Base-by-base conservation (phyloP, 2,888 invertebrate genomes). In the Selenia dentaria region DNA sequence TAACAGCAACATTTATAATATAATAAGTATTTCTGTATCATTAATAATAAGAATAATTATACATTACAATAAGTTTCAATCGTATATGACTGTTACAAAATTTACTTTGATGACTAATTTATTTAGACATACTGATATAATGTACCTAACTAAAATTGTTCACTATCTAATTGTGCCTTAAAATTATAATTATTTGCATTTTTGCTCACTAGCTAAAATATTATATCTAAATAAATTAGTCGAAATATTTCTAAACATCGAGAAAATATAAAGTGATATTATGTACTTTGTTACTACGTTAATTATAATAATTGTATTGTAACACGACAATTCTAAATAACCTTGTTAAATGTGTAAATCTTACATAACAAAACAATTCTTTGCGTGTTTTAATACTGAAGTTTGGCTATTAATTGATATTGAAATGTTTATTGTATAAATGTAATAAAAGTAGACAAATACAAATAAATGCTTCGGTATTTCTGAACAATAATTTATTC, bases 161-260 rank as follows among this genome's bases (percentile, higher is more conserved):
- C 25, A n/a, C 51, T 54, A 51, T 54, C 54, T 55, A 42, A 29
- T 33, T 39, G 42, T 46, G 41, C 42, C 39, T 37, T 32, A 39
- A 35, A 46, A 46, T 39, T 39, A 39, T 33, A 46, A 46, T 39
- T 39, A 44, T 24, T 8, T 34, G 6, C 18, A 29, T 31, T 14
- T 40, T 26, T 16, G 11, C 31, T 40, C n/a, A 28, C 8, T 40
- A 35, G 41, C 22, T 38, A 26, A 32, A 29, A 32, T 31, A 32
- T 22, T 47, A 12, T 14, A 8, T 32, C 26, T 39, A 35, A 38
- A 45, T 35, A 32, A 37, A 40, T 27, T 8, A 18, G 18, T 16
- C 16, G 4, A 3, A 16, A 3, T 12, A 12, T 2, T 11, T 2
- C 2, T 37, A 45, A 42, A 39, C 32, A 49, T 8, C 22, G 8